These are phyloP conservation scores for Alauda arvensis DNA, from an alignment of 2,797 vertebrate species.

Conservation along the genomic window DNA sequence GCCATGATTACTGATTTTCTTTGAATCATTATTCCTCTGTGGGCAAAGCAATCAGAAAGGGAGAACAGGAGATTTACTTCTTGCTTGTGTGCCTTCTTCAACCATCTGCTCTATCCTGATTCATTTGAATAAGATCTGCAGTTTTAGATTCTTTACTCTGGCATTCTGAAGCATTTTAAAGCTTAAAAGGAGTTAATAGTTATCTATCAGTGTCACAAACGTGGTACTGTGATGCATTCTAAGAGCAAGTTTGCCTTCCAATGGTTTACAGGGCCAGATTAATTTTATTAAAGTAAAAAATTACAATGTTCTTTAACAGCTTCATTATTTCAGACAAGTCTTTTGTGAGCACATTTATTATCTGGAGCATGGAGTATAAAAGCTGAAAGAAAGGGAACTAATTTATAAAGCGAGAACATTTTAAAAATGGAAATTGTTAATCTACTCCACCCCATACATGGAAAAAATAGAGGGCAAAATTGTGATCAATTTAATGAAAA, in stretches of 20 bases:
- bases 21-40: conserved; percentile 91
- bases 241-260: conserved; percentile 57
- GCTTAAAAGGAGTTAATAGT: conserved; percentile 72
- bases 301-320: conserved; percentile 56
- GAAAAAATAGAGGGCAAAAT: conserved; percentile 3
- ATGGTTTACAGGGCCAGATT: conserved; percentile 61
- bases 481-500: conserved; percentile 12
- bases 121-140: conserved; percentile 86
- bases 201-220: conserved; percentile 66
- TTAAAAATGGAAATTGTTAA: conserved; percentile 47
- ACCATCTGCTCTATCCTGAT: conserved; percentile 83
- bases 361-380: conserved; percentile 43
- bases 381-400: conserved; percentile 42
- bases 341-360: conserved; percentile 61
- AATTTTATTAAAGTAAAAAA: conserved; percentile 73
- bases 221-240: conserved; percentile 50
- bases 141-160: conserved; percentile 75
- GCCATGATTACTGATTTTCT: conserved; percentile 93
- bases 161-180: conserved; percentile 68
- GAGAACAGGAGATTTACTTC: conserved; percentile 88
- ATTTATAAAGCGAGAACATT: conserved; percentile 54
- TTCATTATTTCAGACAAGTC: conserved; percentile 65
- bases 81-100: conserved; percentile 82
- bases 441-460: background rate
- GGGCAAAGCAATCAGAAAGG: conserved; percentile 89